Conservation (phyloP, 2,797 vertebrate species). For the Sebastes elongatus region DNA sequence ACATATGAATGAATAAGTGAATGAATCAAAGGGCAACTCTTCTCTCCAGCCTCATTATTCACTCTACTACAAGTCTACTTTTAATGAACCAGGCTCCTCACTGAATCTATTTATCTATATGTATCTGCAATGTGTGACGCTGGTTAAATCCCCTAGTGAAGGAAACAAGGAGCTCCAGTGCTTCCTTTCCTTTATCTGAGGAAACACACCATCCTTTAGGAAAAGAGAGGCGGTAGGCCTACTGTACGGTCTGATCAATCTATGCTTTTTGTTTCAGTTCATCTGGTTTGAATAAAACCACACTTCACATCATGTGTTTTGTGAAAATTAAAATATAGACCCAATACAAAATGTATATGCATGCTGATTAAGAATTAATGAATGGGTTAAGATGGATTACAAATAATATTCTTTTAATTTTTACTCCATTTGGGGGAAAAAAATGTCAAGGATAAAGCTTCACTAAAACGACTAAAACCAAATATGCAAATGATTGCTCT, state of each 20-base stretch:
- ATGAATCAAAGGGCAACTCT: background rate
- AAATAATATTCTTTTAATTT: background rate
- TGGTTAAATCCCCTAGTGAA: background rate
- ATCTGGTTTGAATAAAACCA: background rate
- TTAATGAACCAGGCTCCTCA: background rate
- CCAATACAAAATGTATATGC: background rate
- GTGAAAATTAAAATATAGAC: background rate
- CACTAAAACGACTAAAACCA: background rate
- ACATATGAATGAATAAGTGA: constrained; percentile 16
- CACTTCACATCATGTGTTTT: background rate
- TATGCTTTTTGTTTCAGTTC: background rate
- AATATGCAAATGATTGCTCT: too few relatives aligned
- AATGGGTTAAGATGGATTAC: background rate
- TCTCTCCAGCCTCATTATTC: constrained; percentile 2
- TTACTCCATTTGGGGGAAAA: background rate
- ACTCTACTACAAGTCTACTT: background rate
- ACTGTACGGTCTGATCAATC: background rate
- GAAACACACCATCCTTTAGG: background rate
- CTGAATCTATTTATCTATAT: background rate
- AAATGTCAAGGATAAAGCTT: background rate
- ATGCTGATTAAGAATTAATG: background rate
- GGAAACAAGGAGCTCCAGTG: background rate
- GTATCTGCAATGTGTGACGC: background rate
- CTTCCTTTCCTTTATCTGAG: background rate
- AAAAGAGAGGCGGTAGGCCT: too few relatives aligned